These are phyloP conservation scores for Galago senegalensis DNA, from an alignment of 2,797 vertebrate genomes.

Conservation along the genomic window DNA sequence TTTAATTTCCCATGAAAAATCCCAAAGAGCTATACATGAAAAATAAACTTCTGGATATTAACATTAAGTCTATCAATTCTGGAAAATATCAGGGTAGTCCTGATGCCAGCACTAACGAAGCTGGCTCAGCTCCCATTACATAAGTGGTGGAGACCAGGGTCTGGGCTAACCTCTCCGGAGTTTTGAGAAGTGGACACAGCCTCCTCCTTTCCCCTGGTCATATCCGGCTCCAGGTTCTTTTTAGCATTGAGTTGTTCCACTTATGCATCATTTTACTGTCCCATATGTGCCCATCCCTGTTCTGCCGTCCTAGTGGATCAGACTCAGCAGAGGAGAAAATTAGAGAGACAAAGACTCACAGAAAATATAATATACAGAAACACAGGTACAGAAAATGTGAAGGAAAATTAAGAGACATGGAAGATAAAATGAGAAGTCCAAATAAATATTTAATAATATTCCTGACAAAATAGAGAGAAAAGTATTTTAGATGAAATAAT, in stretches of 20 bases:
- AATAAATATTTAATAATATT: background rate
- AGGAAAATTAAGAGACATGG: background rate
- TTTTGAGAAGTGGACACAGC: background rate
- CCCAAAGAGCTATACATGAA: conserved; percentile 64
- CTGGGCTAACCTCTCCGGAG: background rate
- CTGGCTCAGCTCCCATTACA: background rate
- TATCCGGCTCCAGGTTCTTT: background rate
- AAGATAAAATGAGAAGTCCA: background rate
- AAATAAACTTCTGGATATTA: conserved; percentile 12
- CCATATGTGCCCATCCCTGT: background rate
- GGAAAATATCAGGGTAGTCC: background rate
- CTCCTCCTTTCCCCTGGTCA: background rate
- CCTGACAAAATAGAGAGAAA: background rate
- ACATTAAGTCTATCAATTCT: conserved; percentile 51
- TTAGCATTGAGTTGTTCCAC: background rate
- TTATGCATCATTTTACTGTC: background rate
- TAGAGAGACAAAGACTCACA: background rate
- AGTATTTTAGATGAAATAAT: background rate
- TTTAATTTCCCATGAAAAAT: conserved; percentile 82
- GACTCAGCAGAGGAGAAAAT: background rate
- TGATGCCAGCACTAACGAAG: background rate
- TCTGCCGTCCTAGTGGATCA: background rate
- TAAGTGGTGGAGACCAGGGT: background rate
- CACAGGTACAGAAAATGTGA: background rate
- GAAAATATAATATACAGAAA: background rate